Base-by-base conservation (phyloP, 2,113 vertebrate species). In the Gobius niger region DNA sequence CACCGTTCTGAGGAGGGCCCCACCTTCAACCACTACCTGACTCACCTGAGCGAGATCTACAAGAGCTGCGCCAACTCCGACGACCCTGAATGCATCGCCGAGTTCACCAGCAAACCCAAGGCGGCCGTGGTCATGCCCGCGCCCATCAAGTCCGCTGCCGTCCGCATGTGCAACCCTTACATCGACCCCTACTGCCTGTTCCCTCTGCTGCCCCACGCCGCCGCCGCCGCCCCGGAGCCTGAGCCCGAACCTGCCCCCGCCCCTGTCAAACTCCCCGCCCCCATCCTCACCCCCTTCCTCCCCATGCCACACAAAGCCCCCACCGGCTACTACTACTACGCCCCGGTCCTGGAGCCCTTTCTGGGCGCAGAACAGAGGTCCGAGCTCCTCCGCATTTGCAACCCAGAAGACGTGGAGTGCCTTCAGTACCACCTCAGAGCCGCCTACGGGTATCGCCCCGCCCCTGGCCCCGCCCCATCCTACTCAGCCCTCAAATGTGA, bases 401-500 rank as follows among this genome's bases (percentile, higher is more conserved):
- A 82, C 51, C 67, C 89, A 7, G 84, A 90, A 6, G 93, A 94
- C 63, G 82, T 88, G 0, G 92, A 94, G 62, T 94, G 93, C 68
- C 82, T 94, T 73, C 93, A 93, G 82, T 94, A 94, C 70, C 93
- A 94, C 79, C 80, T 94, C 50, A 89, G 91, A 41, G 89, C 92
- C 2, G 87, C 92, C 1, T 92, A 87, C 7, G 93, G 93, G 50
- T 93, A 93, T 82, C 91, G 82, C n/a, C 90, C 92, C 0, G 87
- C 83, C 0, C 2, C 70, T 0, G 81, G 75, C 41, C 88, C 90
- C 0, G 72, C 85, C 16, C 91, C 91, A 1, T 91, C 91, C 65
- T 92, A 93, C 15, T n/a, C 87, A 1, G 81, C 89, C 13, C 87
- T 93, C 9, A 86, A 80, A 24, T 94, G 91, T 44, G 83, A 94